Percentiles rank a stretch among this genome's conserved stretches.
These are phyloP conservation scores for Gallinago undulata DNA, from an alignment of 2,113 vertebrate species.

Conservation along the genomic window DNA sequence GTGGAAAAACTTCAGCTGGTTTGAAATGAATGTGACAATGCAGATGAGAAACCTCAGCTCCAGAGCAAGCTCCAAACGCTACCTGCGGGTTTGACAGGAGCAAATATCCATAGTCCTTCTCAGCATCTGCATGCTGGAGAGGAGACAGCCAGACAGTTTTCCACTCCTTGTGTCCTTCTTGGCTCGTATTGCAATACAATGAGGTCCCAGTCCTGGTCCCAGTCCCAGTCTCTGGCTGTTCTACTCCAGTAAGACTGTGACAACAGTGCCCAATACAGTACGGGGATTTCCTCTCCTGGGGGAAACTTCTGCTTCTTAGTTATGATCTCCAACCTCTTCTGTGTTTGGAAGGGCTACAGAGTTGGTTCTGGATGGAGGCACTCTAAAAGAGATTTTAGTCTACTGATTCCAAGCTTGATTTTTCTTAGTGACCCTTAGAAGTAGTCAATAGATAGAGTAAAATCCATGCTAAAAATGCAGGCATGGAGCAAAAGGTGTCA, in stretches of 20 bases:
- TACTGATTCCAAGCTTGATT: background rate
- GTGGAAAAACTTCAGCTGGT: background rate
- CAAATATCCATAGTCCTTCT: background rate
- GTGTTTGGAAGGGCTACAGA: background rate
- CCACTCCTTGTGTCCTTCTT: background rate
- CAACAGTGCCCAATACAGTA: accelerated
- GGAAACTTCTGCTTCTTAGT: background rate
- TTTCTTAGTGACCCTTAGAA: background rate
- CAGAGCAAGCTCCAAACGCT: conserved; percentile 10
- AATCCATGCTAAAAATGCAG: background rate
- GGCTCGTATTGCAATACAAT: accelerated
- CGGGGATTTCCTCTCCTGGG: background rate
- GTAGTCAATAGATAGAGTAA: background rate
- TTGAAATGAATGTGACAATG: background rate
- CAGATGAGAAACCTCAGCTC: conserved; percentile 2
- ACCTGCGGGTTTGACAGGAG: background rate
- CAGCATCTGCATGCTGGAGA: background rate
- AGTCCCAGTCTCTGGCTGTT: background rate
- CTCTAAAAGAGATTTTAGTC: background rate
- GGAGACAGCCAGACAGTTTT: background rate
- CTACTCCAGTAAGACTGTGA: background rate
- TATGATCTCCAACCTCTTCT: background rate
- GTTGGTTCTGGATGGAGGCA: background rate
- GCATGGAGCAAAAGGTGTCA: background rate
- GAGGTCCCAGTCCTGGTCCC: background rate